Evolutionary conservation across 2,113 vertebrate genomes (phyloP).

Genomic region (Cololabis saira): DNA sequence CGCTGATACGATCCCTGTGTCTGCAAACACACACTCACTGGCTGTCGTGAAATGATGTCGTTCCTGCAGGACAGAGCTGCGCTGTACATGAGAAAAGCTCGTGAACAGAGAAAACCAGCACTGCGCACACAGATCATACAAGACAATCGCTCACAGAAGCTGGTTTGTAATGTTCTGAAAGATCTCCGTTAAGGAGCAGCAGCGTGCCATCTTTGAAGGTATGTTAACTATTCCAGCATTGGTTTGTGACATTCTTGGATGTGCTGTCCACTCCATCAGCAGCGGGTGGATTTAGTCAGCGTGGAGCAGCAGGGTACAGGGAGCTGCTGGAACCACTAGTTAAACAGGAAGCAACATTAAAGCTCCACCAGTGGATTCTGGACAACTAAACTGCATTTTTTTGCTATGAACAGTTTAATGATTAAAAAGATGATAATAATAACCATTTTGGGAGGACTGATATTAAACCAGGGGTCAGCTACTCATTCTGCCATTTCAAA

Average conservation of each 20-base stretch:
- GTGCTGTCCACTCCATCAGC: constrained; percentile 34
- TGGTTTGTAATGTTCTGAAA: constrained; percentile 9
- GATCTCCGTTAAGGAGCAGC: constrained; percentile 39
- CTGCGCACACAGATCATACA: constrained; percentile 42
- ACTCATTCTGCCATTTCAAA: constrained; percentile 22
- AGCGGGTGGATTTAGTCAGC: constrained; percentile 21
- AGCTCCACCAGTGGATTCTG: not conserved
- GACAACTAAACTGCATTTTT: not conserved
- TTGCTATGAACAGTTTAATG: not conserved
- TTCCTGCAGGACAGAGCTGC: constrained; percentile 45
- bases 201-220: constrained; percentile 44
- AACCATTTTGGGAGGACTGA: not conserved
- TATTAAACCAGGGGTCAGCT: constrained; percentile 22
- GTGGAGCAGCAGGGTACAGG: constrained; percentile 47
- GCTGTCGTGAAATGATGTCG: constrained; percentile 37
- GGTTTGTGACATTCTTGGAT: constrained; percentile 74
- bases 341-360: constrained; percentile 15
- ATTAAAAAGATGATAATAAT: constrained; percentile 5
- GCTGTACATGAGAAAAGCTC: constrained; percentile 27
- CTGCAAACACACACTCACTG: constrained; percentile 32
- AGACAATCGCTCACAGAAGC: constrained; percentile 47
- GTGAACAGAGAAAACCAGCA: constrained; percentile 36
- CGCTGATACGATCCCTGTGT: constrained; percentile 45
- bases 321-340: constrained; percentile 45
- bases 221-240: constrained; percentile 73